Conservation (phyloP, 2,888 invertebrate genomes). For the Brassicogethes aeneus region DNA sequence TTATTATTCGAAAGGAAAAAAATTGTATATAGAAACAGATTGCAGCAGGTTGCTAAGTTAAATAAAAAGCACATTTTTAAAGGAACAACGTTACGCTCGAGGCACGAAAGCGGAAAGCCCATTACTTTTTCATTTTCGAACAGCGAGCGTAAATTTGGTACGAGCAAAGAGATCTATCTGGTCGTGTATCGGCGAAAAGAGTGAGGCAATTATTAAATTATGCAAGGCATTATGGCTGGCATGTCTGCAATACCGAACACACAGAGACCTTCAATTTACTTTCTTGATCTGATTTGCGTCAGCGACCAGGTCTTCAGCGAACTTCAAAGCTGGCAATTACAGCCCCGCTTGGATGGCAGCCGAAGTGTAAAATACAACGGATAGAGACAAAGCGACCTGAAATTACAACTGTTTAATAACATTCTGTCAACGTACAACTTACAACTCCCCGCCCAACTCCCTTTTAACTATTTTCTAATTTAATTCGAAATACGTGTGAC, state of each 20-base stretch:
- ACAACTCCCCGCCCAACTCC: background rate
- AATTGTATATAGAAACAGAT: too few relatives aligned
- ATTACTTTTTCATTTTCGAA: too few relatives aligned
- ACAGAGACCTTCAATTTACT: constrained; percentile 21
- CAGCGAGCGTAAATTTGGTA: too few relatives aligned
- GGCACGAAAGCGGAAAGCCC: too few relatives aligned
- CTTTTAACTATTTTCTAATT: background rate
- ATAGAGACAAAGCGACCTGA: constrained; percentile 26
- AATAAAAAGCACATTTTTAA: too few relatives aligned
- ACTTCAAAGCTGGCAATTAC: constrained; percentile 31
- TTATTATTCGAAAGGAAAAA: too few relatives aligned
- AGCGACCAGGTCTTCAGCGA: constrained; percentile 22
- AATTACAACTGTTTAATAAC: constrained; percentile 27
- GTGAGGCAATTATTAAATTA: background rate
- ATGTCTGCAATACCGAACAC: background rate
- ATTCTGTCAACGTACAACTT: constrained; percentile 10
- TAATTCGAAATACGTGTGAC: background rate
- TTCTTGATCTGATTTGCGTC: constrained; percentile 30
- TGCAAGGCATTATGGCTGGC: background rate
- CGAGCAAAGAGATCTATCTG: too few relatives aligned
- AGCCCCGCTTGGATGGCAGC: constrained; percentile 26
- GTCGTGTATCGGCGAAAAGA: too few relatives aligned
- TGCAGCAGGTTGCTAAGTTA: too few relatives aligned
- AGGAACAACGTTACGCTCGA: too few relatives aligned
- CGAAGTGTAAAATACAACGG: constrained; percentile 31